These are phyloP conservation scores for Chunga burmeisteri DNA, from an alignment of 2,113 vertebrate genomes.

Conservation along the genomic window DNA sequence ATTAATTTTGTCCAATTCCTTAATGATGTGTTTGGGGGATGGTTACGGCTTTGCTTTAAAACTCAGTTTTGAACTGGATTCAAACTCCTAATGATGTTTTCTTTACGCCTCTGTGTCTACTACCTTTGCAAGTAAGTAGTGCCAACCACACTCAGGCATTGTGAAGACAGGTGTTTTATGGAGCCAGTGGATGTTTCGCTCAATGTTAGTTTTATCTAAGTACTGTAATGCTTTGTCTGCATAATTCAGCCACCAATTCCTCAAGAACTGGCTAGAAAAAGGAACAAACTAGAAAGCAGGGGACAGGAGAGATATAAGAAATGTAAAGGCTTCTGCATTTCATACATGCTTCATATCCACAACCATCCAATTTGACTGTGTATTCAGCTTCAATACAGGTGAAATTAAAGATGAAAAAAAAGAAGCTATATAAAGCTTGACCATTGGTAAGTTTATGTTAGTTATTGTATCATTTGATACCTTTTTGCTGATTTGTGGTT, in stretches of 20 bases:
- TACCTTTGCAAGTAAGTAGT: not conserved
- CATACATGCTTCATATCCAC: accelerated
- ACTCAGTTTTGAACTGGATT: not conserved
- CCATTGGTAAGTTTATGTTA: accelerated
- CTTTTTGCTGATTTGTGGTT: not conserved
- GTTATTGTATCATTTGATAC: accelerated
- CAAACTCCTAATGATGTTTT: not conserved
- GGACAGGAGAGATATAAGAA: not conserved
- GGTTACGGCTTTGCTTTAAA: not conserved
- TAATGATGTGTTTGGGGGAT: not conserved
- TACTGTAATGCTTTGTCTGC: not conserved
- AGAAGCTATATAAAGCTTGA: not conserved
- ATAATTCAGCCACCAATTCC: not conserved
- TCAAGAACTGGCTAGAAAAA: not conserved
- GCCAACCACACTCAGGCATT: accelerated
- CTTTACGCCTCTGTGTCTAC: not conserved
- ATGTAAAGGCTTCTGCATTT: not conserved
- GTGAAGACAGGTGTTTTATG: not conserved
- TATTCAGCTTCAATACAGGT: not conserved
- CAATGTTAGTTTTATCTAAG: not conserved
- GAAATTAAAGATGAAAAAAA: not conserved
- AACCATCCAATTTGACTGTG: not conserved
- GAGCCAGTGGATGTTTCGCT: not conserved
- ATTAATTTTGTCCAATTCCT: not conserved
- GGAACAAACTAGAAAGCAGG: not conserved